Evolutionary conservation across 2,113 vertebrate species (phyloP), one percentile per base, ranked within the genome.

Genomic region (Nipponia nippon): DNA sequence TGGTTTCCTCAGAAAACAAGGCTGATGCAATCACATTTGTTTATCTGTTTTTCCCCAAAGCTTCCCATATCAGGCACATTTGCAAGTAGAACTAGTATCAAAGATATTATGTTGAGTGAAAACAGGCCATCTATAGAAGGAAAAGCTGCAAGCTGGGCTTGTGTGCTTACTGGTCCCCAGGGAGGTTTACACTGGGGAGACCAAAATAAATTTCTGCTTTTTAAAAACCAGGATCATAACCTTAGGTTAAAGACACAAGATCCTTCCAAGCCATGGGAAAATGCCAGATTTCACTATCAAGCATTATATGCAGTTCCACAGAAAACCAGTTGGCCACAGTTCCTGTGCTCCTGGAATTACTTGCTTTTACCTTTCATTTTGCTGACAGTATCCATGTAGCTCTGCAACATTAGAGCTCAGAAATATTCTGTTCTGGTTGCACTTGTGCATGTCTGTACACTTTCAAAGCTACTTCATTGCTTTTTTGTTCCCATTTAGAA

Each of bases 11-110:
- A 67, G 81, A 79, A 90, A 82, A 84, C 73, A 84, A 71, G 42
- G 61, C n/a, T 95, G 73, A 71, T 82, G 52, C 32, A 85, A 82
- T 75, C 47, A 18, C 50, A 85, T 61, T 77, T 85, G 58, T 92
- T 87, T 87, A 95, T 83, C n/a, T 91, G 36, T 61, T 96, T 94
- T 91, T 46, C 66, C 63, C 36, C 58, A 94, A 83, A 91, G 52
- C 66, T 93, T 93, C 66, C 71, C 27, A 13, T 36, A 90, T 83
- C 70, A 95, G 70, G 59, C 53, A 88, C 58, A 91, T 72, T 76
- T 93, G 70, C 78, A 95, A 92, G 82, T 29, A 72, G 80, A 95
- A 71, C 59, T 55, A 94, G 53, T 42, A 92, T 83, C 83, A 92
- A 95, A 91, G 91, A 76, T 26, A 62, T 2, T 30, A 40, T 7